Evolutionary conservation across 2,888 invertebrate species (phyloP).

Genomic region (Ormyrus pomaceus): DNA sequence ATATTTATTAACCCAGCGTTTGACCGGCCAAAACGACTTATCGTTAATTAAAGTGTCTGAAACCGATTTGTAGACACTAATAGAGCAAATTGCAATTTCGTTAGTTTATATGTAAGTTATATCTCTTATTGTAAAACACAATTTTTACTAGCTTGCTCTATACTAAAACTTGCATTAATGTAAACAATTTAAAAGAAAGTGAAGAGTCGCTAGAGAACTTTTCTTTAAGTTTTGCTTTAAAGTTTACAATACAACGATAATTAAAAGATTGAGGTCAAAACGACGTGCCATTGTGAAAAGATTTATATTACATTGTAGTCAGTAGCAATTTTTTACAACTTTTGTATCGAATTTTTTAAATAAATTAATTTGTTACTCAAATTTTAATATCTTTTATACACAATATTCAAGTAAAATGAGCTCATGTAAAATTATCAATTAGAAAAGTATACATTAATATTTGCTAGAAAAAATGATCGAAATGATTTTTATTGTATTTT

Average conservation of each 20-base stretch:
- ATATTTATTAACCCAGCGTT: conserved; percentile 31
- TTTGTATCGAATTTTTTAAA: conserved; percentile 56
- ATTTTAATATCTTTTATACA: background rate
- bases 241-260: conserved; percentile 23
- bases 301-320: conserved; percentile 34
- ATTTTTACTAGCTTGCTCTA: background rate
- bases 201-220: conserved; percentile 6
- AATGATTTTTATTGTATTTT: too few relatives aligned
- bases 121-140: conserved; percentile 14
- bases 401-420: too few relatives aligned
- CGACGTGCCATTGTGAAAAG: conserved; percentile 45
- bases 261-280: conserved; percentile 21
- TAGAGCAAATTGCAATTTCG: conserved; percentile 27
- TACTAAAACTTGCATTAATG: conserved; percentile 21
- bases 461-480: too few relatives aligned
- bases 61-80: conserved; percentile 11
- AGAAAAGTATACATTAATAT: too few relatives aligned
- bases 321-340: conserved; percentile 50
- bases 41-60: conserved; percentile 11
- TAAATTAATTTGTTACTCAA: conserved; percentile 56
- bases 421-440: too few relatives aligned
- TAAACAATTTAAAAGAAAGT: conserved; percentile 4
- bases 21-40: conserved; percentile 31
- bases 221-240: background rate
- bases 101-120: conserved; percentile 26